These are phyloP conservation scores for Neofelis nebulosa DNA, from an alignment of 2,113 vertebrate genomes.

Conservation along the genomic window DNA sequence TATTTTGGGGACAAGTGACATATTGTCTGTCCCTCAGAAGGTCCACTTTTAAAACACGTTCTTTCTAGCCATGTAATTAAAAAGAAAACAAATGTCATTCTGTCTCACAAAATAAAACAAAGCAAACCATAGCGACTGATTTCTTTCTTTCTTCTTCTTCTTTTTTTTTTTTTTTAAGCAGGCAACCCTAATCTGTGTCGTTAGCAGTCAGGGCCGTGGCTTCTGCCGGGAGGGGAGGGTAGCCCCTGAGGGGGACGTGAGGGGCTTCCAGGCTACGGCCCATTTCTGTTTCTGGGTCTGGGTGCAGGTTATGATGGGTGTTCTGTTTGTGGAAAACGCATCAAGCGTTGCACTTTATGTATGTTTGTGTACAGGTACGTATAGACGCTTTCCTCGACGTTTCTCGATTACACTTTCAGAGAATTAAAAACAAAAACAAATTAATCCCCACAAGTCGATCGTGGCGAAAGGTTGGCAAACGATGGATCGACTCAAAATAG, in stretches of 20 bases:
- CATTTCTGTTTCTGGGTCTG: neutral
- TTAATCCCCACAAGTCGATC: neutral
- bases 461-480: neutral
- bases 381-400: neutral
- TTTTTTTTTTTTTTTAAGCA: neutral
- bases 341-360: fast-evolving
- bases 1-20: constrained; percentile 3
- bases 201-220: neutral
- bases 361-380: fast-evolving
- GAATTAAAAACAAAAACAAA: neutral
- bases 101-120: neutral
- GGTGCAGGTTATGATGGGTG: neutral
- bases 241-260: fast-evolving
- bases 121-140: neutral
- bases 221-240: neutral
- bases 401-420: neutral
- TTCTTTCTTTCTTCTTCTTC: neutral
- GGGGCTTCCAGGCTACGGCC: neutral
- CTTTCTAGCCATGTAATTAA: constrained; percentile 40
- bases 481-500: neutral
- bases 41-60: constrained; percentile 33
- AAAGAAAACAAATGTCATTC: constrained; percentile 41
- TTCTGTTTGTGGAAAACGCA: neutral
- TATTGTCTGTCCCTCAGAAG: constrained; percentile 31
- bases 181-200: neutral